These are phyloP conservation scores for Hippotragus niger DNA, from an alignment of 2,113 vertebrate genomes.

Conservation along the genomic window DNA sequence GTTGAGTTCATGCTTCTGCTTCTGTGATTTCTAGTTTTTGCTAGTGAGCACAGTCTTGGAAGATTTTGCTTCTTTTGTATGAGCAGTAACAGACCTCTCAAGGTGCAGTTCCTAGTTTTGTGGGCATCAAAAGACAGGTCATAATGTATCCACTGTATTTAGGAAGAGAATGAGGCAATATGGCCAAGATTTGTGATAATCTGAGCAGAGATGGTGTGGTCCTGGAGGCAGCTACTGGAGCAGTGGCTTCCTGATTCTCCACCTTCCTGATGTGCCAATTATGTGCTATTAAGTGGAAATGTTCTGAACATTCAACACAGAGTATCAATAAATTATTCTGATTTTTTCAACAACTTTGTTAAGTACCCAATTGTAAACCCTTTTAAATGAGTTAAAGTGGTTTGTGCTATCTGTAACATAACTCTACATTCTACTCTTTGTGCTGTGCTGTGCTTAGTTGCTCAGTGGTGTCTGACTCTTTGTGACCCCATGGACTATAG, in stretches of 20 bases:
- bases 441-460: not conserved
- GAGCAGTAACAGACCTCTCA: not conserved
- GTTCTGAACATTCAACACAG: not conserved
- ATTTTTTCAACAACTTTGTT: not conserved
- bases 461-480: not conserved
- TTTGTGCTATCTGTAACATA: not conserved
- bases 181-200: not conserved
- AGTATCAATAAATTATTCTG: not conserved
- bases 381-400: not conserved
- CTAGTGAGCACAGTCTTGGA: not conserved
- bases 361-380: not conserved
- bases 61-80: not conserved
- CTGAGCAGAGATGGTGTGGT: not conserved
- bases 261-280: not conserved
- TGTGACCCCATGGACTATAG: not conserved
- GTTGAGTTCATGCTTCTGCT: not conserved
- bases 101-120: not conserved
- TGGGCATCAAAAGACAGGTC: not conserved
- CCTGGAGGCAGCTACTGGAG: not conserved
- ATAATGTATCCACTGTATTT: not conserved
- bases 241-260: not conserved
- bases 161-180: not conserved
- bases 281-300: slow-evolving; percentile 24
- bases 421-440: not conserved
- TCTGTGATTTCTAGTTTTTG: not conserved